phyloP scores from a whole-genome alignment of 1,140 invertebrate species.

The Cecropterus lyciades region DNA sequence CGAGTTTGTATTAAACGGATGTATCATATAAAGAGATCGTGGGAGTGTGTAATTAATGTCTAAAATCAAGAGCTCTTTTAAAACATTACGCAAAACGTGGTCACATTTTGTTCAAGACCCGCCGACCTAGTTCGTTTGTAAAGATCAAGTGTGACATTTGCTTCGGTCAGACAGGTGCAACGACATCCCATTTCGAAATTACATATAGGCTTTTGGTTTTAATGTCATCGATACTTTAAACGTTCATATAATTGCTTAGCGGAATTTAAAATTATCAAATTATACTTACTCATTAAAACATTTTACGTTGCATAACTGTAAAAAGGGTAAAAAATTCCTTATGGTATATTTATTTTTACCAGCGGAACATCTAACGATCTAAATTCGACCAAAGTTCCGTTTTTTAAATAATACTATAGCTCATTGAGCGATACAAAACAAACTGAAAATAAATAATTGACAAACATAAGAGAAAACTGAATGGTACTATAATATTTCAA shows the following conservation, averaged over 20 bases:
- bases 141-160: conserved; percentile 37
- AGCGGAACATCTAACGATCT: no score
- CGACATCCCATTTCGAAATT: conserved; percentile 25
- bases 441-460: no score
- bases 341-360: no score
- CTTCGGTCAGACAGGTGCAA: conserved; percentile 34
- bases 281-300: not conserved
- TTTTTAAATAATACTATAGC: no score
- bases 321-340: no score
- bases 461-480: no score
- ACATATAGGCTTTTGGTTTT: conserved; percentile 4
- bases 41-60: conserved; percentile 7
- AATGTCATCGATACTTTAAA: conserved; percentile 3
- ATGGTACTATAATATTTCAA: no score
- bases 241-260: not conserved
- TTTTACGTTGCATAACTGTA: no score
- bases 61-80: conserved; percentile 14
- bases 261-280: conserved; percentile 4
- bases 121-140: conserved; percentile 34
- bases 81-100: conserved; percentile 26
- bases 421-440: no score
- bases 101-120: conserved; percentile 32
- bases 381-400: no score
- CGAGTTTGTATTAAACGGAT: conserved; percentile 4
- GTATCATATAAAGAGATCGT: conserved; percentile 6